These are phyloP conservation scores for Ylistrum balloti DNA, from an alignment of 1,140 invertebrate genomes.

Conservation along the genomic window DNA sequence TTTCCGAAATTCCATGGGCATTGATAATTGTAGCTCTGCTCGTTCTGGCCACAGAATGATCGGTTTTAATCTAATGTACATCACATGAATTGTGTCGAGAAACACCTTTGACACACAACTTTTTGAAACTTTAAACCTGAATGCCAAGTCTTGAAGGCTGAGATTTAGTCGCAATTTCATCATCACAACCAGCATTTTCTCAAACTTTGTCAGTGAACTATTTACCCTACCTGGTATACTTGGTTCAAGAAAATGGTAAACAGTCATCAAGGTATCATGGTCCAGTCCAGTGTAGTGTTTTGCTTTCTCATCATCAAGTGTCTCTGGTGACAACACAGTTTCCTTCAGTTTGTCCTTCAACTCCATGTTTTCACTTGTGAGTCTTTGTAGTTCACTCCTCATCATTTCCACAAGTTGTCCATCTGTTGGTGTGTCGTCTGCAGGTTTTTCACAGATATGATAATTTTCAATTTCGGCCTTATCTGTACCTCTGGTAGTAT, in stretches of 20 bases:
- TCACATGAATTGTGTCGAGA: not conserved
- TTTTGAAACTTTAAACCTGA: not conserved
- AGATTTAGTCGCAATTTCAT: conserved; percentile 49
- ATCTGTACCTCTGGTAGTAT: too few relatives aligned
- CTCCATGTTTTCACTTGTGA: not conserved
- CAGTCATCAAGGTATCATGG: not conserved
- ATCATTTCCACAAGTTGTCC: not conserved
- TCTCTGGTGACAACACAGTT: too few relatives aligned
- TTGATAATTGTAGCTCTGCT: conserved; percentile 45
- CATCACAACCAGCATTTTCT: conserved; percentile 40
- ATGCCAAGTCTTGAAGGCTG: conserved; percentile 43
- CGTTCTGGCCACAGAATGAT: conserved; percentile 5
- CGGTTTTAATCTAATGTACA: not conserved
- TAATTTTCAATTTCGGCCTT: too few relatives aligned
- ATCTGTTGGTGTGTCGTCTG: too few relatives aligned
- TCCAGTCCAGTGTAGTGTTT: conserved; percentile 44
- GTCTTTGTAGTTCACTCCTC: conserved; percentile 21
- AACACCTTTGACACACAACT: conserved; percentile 45
- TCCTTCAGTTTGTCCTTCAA: too few relatives aligned
- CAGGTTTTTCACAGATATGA: too few relatives aligned
- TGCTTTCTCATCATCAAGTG: not conserved
- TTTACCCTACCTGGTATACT: not conserved
- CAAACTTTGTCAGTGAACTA: conserved; percentile 52
- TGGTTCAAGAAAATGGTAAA: conserved; percentile 37
- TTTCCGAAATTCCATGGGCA: conserved; percentile 65